These are phyloP conservation scores for Oryzias melastigma DNA, from an alignment of 2,113 vertebrate genomes.

Conservation along the genomic window DNA sequence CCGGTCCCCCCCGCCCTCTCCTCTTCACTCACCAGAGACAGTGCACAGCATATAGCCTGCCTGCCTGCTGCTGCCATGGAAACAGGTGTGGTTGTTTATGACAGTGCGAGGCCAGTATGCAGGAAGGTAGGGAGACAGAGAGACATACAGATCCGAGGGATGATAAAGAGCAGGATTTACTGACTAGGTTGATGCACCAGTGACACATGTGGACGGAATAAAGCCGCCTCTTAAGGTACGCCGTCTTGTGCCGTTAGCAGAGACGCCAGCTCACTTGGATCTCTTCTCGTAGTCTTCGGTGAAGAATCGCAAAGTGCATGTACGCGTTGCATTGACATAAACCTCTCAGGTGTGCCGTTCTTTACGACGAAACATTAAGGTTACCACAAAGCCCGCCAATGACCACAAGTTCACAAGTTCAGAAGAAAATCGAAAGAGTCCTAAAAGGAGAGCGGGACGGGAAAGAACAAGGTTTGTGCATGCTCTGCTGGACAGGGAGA, in stretches of 20 bases:
- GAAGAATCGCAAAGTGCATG: constrained; percentile 50
- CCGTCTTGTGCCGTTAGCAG: constrained; percentile 45
- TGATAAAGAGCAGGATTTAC: constrained; percentile 59
- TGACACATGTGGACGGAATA: constrained; percentile 68
- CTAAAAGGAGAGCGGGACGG: constrained; percentile 50
- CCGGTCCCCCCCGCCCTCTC: constrained; percentile 49
- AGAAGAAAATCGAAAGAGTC: constrained; percentile 29
- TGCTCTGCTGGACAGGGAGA: constrained; percentile 64
- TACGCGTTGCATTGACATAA: constrained; percentile 41
- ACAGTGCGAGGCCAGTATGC: constrained; percentile 68
- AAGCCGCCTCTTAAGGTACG: constrained; percentile 63
- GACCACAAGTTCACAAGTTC: constrained; percentile 70
- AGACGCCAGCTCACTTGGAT: constrained; percentile 51
- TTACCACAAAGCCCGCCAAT: constrained; percentile 32
- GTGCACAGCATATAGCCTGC: constrained; percentile 66
- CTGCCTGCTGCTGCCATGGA: constrained; percentile 78
- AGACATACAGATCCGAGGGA: constrained; percentile 47
- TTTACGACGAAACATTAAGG: constrained; percentile 32
- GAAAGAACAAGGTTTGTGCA: constrained; percentile 43
- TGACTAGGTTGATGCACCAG: constrained; percentile 54
- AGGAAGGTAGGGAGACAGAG: constrained; percentile 52
- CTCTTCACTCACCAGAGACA: constrained; percentile 70
- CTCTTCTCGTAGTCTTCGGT: constrained; percentile 36
- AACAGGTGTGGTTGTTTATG: constrained; percentile 83
- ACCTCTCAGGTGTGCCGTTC: constrained; percentile 37